phyloP scores from a whole-genome alignment of 2,888 invertebrate genomes.

The Lasioglossum oenotherae region DNA sequence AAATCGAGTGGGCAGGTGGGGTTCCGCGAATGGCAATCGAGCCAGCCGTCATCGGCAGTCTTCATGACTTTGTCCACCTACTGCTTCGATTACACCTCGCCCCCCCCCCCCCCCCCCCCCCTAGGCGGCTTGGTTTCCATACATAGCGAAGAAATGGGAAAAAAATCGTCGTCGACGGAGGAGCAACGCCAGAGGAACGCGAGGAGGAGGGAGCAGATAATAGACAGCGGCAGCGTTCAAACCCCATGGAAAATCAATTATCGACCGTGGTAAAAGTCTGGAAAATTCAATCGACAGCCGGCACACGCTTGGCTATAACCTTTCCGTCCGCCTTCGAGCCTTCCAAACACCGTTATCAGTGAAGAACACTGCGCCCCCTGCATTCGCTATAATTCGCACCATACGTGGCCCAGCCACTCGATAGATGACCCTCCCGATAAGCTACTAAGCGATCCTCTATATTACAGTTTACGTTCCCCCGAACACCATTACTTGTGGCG shows the following conservation, averaged over 20 bases:
- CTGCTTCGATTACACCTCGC: conserved; percentile 68
- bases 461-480: conserved; percentile 16
- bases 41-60: conserved; percentile 73
- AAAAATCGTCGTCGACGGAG: not conserved
- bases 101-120: conserved; percentile 58
- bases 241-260: conserved; percentile 74
- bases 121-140: conserved; percentile 48
- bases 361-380: conserved; percentile 55
- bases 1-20: conserved; percentile 66
- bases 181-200: not conserved
- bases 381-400: conserved; percentile 45
- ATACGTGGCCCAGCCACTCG: conserved; percentile 24
- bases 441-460: conserved; percentile 34
- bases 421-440: conserved; percentile 32
- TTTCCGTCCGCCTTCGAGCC: conserved; percentile 45
- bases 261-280: conserved; percentile 65
- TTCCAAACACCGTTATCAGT: conserved; percentile 66
- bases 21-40: conserved; percentile 71
- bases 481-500: not conserved
- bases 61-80: conserved; percentile 60
- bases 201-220: conserved; percentile 33
- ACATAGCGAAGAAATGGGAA: not conserved
- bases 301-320: conserved; percentile 36
- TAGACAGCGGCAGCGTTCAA: conserved; percentile 60
- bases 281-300: conserved; percentile 74